These are phyloP conservation scores for Cyphomyrmex costatus DNA, from an alignment of 1,140 invertebrate genomes.

Conservation along the genomic window DNA sequence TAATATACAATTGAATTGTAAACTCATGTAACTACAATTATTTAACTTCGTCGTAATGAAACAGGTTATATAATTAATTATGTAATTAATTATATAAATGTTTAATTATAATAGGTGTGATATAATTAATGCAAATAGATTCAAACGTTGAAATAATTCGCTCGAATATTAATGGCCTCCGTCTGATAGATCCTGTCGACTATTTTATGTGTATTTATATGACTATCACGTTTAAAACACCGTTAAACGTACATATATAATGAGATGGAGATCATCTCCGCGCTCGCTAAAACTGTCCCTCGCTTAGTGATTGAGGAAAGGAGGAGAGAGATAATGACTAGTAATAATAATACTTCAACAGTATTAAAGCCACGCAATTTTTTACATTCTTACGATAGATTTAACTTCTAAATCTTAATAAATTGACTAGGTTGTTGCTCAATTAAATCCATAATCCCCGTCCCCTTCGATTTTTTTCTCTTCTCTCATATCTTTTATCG, in stretches of 20 bases:
- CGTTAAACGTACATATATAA: constrained; percentile 18
- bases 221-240: constrained; percentile 35
- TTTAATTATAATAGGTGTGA: constrained; percentile 7
- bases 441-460: constrained; percentile 19
- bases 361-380: constrained; percentile 51
- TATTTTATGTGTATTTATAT: constrained; percentile 35
- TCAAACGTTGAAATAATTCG: constrained; percentile 40
- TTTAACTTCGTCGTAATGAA: neutral
- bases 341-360: constrained; percentile 40
- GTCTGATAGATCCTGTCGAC: constrained; percentile 8
- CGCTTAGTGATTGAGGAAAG: constrained; percentile 24
- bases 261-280: constrained; percentile 2
- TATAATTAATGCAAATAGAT: neutral
- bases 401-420: constrained; percentile 50
- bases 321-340: constrained; percentile 34
- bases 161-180: constrained; percentile 12
- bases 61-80: neutral
- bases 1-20: neutral
- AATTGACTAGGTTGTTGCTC: constrained; percentile 63
- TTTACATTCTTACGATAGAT: constrained; percentile 45
- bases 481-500: neutral
- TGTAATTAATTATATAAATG: neutral
- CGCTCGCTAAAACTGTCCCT: constrained; percentile 11
- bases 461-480: neutral
- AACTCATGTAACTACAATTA: neutral